Evolutionary conservation across 2,888 invertebrate species (phyloP).

Genomic region (Caenorhabditis sp.): DNA sequence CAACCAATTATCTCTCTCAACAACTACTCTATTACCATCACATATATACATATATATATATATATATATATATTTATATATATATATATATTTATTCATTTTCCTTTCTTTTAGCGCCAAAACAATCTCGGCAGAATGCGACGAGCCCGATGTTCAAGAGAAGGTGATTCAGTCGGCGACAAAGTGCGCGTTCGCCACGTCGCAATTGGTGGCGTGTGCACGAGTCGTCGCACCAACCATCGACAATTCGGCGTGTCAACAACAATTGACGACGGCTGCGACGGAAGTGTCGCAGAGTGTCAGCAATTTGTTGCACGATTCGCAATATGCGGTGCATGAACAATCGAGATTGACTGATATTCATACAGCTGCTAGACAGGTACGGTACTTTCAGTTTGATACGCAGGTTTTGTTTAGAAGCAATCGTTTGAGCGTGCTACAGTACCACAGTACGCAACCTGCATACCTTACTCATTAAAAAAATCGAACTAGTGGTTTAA

Average conservation of each 20-base stretch:
- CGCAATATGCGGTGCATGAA: conserved; percentile 63
- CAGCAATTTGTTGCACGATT: conserved; percentile 82
- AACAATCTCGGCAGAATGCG: conserved; percentile 87
- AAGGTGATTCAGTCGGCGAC: conserved; percentile 89
- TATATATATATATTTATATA: too few relatives aligned
- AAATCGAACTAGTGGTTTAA: too few relatives aligned
- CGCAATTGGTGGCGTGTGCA: conserved; percentile 83
- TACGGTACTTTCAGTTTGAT: background rate
- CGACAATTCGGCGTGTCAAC: conserved; percentile 78
- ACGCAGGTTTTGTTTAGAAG: background rate
- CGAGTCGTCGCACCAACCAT: conserved; percentile 77
- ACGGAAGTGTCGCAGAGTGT: conserved; percentile 84
- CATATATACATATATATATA: background rate
- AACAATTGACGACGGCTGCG: conserved; percentile 89
- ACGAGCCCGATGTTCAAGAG: conserved; percentile 78
- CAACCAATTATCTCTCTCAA: background rate
- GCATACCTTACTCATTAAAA: too few relatives aligned
- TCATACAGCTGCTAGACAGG: conserved; percentile 79
- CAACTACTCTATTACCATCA: too few relatives aligned
- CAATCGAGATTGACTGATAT: conserved; percentile 77
- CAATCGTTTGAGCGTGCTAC: too few relatives aligned
- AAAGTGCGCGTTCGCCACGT: conserved; percentile 94
- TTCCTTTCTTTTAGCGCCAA: conserved; percentile 80
- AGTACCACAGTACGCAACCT: too few relatives aligned
- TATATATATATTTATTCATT: background rate